Percentiles rank a stretch among this genome's conserved stretches.
phyloP scores from a whole-genome alignment of 2,113 vertebrate genomes.

The Ursus arctos region DNA sequence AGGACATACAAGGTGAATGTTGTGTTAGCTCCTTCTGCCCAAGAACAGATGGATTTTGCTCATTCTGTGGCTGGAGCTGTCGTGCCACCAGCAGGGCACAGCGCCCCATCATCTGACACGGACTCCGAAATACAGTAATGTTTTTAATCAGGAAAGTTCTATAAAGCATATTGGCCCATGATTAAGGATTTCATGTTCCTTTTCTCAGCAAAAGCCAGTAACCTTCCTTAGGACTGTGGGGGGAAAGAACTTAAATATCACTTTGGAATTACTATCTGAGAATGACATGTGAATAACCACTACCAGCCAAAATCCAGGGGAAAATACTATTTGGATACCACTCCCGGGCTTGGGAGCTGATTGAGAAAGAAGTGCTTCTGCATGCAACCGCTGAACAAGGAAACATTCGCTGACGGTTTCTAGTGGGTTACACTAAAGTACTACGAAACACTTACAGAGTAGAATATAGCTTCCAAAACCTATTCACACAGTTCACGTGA shows the following conservation, averaged over 20 bases:
- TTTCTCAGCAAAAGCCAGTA: not conserved
- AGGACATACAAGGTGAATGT: not conserved
- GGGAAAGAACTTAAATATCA: not conserved
- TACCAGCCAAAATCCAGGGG: not conserved
- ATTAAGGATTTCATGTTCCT: not conserved
- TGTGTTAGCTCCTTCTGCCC: not conserved
- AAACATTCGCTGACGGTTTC: not conserved
- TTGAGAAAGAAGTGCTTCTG: not conserved
- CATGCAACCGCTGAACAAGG: not conserved
- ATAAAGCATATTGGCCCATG: not conserved
- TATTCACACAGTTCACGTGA: not conserved
- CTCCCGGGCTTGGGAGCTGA: not conserved
- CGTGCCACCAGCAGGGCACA: not conserved
- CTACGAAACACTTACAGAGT: not conserved
- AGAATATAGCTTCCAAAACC: not conserved
- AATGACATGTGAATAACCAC: conserved; percentile 5
- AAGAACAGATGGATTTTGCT: not conserved
- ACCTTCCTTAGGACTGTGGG: not conserved
- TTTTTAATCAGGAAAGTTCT: not conserved
- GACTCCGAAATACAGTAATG: not conserved
- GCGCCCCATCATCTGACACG: not conserved
- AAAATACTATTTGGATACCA: not conserved
- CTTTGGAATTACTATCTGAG: conserved; percentile 13
- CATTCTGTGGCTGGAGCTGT: not conserved
- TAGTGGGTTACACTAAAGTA: conserved; percentile 24